These are phyloP conservation scores for Daphoenositta chrysoptera DNA, from an alignment of 2,113 vertebrate species.

Conservation along the genomic window DNA sequence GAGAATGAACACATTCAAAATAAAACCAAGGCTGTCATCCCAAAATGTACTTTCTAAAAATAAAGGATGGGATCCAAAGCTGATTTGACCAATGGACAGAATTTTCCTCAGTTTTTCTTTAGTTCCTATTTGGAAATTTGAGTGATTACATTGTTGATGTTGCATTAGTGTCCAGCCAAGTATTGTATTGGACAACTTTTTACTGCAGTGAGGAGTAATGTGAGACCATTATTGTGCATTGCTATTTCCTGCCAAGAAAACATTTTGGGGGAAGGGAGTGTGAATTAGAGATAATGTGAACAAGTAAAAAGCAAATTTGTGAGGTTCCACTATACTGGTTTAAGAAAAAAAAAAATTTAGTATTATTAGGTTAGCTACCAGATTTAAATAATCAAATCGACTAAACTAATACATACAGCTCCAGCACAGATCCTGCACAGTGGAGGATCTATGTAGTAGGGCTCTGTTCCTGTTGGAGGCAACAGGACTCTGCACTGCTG, in stretches of 20 bases:
- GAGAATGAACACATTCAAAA: neutral
- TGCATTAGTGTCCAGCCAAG: neutral
- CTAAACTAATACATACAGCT: slow-evolving; percentile 33
- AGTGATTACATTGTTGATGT: neutral
- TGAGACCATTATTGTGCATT: neutral
- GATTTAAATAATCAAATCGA: slow-evolving; percentile 43
- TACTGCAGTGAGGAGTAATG: neutral
- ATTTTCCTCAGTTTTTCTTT: neutral
- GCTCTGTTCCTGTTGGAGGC: neutral
- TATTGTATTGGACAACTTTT: neutral
- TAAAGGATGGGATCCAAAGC: neutral
- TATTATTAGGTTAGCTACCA: slow-evolving; percentile 45
- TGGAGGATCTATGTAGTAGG: neutral
- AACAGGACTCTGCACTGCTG: neutral
- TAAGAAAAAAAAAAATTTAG: neutral
- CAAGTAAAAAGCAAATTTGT: neutral
- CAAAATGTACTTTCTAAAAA: neutral
- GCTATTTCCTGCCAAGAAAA: neutral
- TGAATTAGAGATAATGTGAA: neutral
- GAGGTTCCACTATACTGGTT: slow-evolving; percentile 10
- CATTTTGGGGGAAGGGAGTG: neutral
- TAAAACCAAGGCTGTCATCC: neutral
- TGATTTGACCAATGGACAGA: neutral
- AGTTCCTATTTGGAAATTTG: neutral
- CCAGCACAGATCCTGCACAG: neutral